Evolutionary conservation across 2,113 vertebrate genomes (phyloP), one percentile per base, ranked within the genome.

Genomic region (Melanerpes aurifrons): DNA sequence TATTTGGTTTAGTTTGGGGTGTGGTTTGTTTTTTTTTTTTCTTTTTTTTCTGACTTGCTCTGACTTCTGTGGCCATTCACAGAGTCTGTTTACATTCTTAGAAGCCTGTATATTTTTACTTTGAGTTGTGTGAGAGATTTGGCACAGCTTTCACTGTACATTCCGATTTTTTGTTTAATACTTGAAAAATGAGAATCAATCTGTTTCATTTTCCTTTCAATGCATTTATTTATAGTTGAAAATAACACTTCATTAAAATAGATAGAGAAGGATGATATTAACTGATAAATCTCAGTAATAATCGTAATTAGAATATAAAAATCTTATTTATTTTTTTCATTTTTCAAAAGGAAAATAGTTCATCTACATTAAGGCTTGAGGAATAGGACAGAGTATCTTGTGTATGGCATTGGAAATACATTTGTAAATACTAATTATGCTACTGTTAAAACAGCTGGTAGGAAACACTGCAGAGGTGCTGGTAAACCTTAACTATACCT

Each of bases 401-500:
- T 4, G 43, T 1, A 4, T 10, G 5, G 12, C 24, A 10, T 10
- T 40, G 72, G 35, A 61, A 88, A 85, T 64, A 20, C 3, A n/a
- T 80, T 76, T 89, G 3, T 20, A 37, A 84, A 73, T 81, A 28
- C 31, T 66, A 2, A 28, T 57, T 71, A 45, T 3, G 4, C 5
- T 17, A 29, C 24, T 56, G 25, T 8, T 79, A 74, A 48, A 82
- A 2, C 17, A 54, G 7, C 10, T 28, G 29, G 3, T 45, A 67
- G 7, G 22, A 89, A 14, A 1, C 1, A 5, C 45, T 56, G 31
- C 14, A 63, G n/a, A 58, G 26, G 2, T 35, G 6, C 1, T 72
- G 8, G 7, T 59, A 40, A 74, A 1, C 7, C 7, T 82, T 22
- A 54, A 40, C 3, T 56, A 12, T 1, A 0, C 10, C 12, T 14